Conservation (phyloP, 2,888 invertebrate genomes). For the Phytoseiulus persimilis region DNA sequence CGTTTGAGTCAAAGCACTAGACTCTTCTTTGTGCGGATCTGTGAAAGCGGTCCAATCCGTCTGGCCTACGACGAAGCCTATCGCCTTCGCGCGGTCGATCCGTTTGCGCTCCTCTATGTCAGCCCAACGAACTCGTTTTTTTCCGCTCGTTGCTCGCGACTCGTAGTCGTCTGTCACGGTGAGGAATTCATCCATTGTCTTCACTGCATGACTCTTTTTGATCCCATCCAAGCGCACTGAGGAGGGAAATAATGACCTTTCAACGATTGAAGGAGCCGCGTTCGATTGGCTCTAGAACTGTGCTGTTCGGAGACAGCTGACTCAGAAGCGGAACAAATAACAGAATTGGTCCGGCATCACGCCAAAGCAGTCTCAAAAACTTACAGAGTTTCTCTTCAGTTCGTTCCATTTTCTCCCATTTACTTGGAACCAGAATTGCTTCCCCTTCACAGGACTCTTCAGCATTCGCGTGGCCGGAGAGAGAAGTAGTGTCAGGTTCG, state of each 20-base stretch:
- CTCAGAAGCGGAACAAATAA: conserved; percentile 40
- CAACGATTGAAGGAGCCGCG: conserved; percentile 51
- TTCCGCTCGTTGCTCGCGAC: conserved; percentile 58
- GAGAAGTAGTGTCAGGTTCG: conserved; percentile 43
- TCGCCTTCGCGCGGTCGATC: conserved; percentile 83
- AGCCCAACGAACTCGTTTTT: conserved; percentile 93
- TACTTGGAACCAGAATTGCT: conserved; percentile 54
- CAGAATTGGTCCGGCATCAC: conserved; percentile 30
- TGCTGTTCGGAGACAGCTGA: conserved; percentile 42
- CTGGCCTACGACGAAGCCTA: conserved; percentile 93
- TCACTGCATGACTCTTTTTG: conserved; percentile 56
- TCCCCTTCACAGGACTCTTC: conserved; percentile 44
- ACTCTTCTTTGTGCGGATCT: conserved; percentile 77
- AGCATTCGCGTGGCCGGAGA: conserved; percentile 36
- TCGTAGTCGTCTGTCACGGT: conserved; percentile 67
- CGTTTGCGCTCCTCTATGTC: conserved; percentile 86
- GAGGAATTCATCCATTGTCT: conserved; percentile 84
- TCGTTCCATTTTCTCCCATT: conserved; percentile 80
- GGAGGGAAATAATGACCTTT: no score
- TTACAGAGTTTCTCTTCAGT: conserved; percentile 72
- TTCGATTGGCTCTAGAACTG: conserved; percentile 47
- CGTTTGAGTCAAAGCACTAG: conserved; percentile 74
- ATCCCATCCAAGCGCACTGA: conserved; percentile 90
- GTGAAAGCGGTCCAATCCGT: conserved; percentile 93
- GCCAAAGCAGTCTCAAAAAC: conserved; percentile 48